Base-by-base conservation (phyloP, 2,113 vertebrate species). In the Piliocolobus tephrosceles region DNA sequence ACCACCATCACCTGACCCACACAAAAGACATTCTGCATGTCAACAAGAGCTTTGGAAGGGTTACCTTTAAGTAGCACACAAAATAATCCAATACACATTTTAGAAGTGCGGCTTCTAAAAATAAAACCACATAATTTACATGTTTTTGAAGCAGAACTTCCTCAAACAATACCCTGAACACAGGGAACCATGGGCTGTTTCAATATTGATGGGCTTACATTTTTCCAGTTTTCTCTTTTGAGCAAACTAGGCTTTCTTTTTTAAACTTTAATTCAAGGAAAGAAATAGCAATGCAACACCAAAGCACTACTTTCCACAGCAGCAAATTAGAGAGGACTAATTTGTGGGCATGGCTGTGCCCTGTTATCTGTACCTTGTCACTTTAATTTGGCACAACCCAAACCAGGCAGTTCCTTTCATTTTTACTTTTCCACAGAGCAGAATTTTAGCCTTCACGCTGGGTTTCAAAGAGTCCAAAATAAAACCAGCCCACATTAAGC, bases 281-380 rank as follows among this genome's bases (percentile, higher is more conserved):
- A 97, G 92, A 95, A 98, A 98, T 97, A 96, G 96, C 96, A 98
- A 97, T 88, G 96, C 91, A 98, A 88, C 88, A 91, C 55, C 68
- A 96, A 96, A 96, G 88, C 68, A 38, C 61, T 68, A 58, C 79
- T 97, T 98, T 97, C 95, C 88, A n/a, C 89, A 97, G 94, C 72
- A 98, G 93, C 97, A 98, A 98, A 99, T 98, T 98, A 98, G 94
- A 98, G 96, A 96, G 76, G 86, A 20, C 98, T 98, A 91, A 98
- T 98, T 98, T 98, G 98, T 95, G 98, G 98, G 94, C 91, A 82
- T 55, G 85, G 95, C 88, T 97, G 35, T 79, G 97, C 97, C 81
- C 98, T 98, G 94, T 98, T 98, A 98, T 98, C 98, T 98, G 58
- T 88, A 92, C 90, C 95, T 78, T 95, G 95, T 97, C 94, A n/a